Evolutionary conservation across 2,888 invertebrate species (phyloP).

Genomic region (Sarcophaga variegata): DNA sequence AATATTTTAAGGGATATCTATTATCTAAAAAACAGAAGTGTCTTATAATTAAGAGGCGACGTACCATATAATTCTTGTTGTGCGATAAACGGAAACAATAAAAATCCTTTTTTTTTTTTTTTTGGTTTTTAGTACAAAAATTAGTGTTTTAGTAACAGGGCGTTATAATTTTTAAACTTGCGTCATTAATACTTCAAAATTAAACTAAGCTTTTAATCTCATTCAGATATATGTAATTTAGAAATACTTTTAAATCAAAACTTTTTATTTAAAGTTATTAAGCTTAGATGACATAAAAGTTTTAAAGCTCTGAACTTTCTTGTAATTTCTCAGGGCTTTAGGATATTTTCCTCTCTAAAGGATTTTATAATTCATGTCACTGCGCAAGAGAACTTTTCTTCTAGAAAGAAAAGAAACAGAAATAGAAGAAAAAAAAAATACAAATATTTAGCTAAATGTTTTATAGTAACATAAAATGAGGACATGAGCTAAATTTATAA

Average conservation of each 20-base stretch:
- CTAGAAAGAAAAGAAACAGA: not conserved
- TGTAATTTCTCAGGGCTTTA: not conserved
- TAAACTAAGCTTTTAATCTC: not conserved
- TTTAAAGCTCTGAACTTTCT: not conserved
- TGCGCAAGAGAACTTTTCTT: conserved; percentile 30
- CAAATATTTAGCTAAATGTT: not conserved
- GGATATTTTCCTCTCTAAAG: too few relatives aligned
- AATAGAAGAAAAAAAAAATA: not conserved
- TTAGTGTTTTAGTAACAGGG: too few relatives aligned
- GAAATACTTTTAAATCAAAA: not conserved
- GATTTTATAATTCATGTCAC: conserved; percentile 11
- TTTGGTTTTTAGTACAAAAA: too few relatives aligned
- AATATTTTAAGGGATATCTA: too few relatives aligned
- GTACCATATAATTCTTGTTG: too few relatives aligned
- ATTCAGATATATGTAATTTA: not conserved
- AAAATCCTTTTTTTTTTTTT: too few relatives aligned
- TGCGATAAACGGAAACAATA: too few relatives aligned
- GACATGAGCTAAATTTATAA: conserved; percentile 44
- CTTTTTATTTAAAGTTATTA: not conserved
- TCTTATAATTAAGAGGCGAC: too few relatives aligned
- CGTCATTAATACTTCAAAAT: not conserved
- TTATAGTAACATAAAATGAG: conserved; percentile 61
- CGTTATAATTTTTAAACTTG: not conserved
- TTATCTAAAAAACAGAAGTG: too few relatives aligned
- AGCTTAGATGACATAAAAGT: not conserved